A percentile compares a stretch with the other conserved stretches of the same genome.
phyloP scores from a whole-genome alignment of 2,113 vertebrate species.

The Brachyhypopomus gauderio region DNA sequence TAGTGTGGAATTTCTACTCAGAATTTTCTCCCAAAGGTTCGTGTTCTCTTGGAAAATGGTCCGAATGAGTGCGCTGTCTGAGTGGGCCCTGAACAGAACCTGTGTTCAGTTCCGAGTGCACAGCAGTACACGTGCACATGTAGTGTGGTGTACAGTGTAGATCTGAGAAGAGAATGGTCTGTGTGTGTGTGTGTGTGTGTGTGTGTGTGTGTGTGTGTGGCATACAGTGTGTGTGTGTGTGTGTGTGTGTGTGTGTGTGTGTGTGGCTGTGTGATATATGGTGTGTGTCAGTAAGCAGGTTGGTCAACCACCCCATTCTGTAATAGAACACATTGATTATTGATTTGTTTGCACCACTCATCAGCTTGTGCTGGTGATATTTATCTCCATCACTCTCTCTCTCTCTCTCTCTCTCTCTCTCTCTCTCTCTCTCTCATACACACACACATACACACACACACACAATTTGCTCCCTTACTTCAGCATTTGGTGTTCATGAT shows the following conservation, averaged over 20 bases:
- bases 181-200: no score
- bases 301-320: constrained; percentile 59
- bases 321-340: constrained; percentile 76
- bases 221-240: neutral
- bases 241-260: constrained; percentile 45
- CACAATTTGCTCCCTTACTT: constrained; percentile 65
- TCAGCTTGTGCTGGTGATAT: constrained; percentile 68
- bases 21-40: no score
- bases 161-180: no score
- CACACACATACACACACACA: constrained; percentile 47
- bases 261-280: constrained; percentile 63
- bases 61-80: no score
- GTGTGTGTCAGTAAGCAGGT: constrained; percentile 57
- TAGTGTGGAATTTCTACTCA: no score
- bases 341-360: constrained; percentile 67
- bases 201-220: neutral
- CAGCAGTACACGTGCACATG: no score
- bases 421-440: constrained; percentile 52
- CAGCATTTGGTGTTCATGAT: constrained; percentile 66
- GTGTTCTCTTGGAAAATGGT: no score
- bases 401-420: constrained; percentile 50
- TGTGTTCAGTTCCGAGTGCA: no score
- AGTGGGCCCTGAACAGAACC: no score
- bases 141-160: no score
- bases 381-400: constrained; percentile 55